Evolutionary conservation across 2,113 vertebrate genomes (phyloP), one percentile per base, ranked within the genome.

Genomic region (Parus major): DNA sequence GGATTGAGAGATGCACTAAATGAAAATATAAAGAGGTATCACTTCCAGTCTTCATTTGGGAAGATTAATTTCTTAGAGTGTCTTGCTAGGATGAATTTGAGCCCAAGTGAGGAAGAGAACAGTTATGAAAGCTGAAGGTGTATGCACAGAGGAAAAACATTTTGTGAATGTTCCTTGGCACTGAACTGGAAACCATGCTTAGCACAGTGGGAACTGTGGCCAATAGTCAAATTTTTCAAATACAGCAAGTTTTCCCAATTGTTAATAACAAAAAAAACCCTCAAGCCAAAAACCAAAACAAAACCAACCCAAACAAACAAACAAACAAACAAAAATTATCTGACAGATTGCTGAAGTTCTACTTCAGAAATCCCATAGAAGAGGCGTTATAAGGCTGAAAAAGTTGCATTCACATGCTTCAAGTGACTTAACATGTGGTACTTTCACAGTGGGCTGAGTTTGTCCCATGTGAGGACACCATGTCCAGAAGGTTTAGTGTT

Each of bases 401-500:
- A 79, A 53, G 29, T 80, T 65, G 8, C 31, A 35, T 69, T 65
- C 22, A 25, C 49, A 50, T 52, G 23, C 65, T 87, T 87, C 49
- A 71, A 69, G 46, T 49, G 78, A 44, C 20, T 94, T 91, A 89
- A 60, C 44, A 41, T 44, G 80, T 80, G 73, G 57, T 29, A 56
- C 65, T 59, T 92, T 69, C 50, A 56, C 80, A 88, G 68, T n/a
- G 57, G 70, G 56, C 47, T 84, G 70, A 75, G n/a, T 68, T 63
- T 87, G 49, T 87, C 49, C 57, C 61, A 56, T 44, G 35, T 64
- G 31, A 80, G 83, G 82, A 93, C 57, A 33, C 31, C 7, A 24
- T 60, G 90, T 82, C 82, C 93, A 64, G 73, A 92, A 91, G 57
- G n/a, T 82, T 94, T 84, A 59, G 21, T 2, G 20, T 87, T 95